Evolutionary conservation across 1,140 invertebrate genomes (phyloP), one percentile per base, ranked within the genome.

Genomic region (Trachelipus rathkii): DNA sequence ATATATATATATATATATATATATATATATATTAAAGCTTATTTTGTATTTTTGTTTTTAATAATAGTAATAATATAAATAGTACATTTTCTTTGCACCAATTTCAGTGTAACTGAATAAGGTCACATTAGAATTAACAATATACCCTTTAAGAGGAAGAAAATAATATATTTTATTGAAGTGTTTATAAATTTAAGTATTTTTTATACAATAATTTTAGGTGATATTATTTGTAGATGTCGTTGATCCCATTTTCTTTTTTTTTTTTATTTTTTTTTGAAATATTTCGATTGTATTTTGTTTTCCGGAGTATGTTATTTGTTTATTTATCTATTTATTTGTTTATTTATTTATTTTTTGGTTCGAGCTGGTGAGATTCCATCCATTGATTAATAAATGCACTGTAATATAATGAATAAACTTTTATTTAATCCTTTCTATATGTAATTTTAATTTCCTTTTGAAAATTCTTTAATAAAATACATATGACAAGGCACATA

Each of bases 331-430:
- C 8, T 19, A 60, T 15, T 60, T 60, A 60, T 19, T 60, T 60
- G n/a, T 60, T 19, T 60, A 15, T 60, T 60, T 60, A 4, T 15
- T 60, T 50, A 50, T 60, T 13, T 3, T 60, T 15, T 60, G 50
- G 19, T 60, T 60, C 11, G 19, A 15, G 19, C 11, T 60, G 11
- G 11, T 60, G 50, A 60, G 50, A 60, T 13, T 60, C 50, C 50
- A 60, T 60, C 50, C 50, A 60, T 60, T 60, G 11, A 60, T 60
- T 60, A 60, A 60, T 60, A 60, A 60, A 60, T 60, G 50, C 50
- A 60, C 50, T 60, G 50, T 60, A 60, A 60, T 60, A 15, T 13
- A 60, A 15, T 33, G 6, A 33, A 33, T 33, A 6, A 33, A 60
- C 8, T 60, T 60, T 60, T 60, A 60, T 60, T 60, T 60, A 60